These are phyloP conservation scores for Hexactinellida sp. DNA, from an alignment of 37 sponge, comb jelly and placozoan species.

Conservation along the genomic window DNA sequence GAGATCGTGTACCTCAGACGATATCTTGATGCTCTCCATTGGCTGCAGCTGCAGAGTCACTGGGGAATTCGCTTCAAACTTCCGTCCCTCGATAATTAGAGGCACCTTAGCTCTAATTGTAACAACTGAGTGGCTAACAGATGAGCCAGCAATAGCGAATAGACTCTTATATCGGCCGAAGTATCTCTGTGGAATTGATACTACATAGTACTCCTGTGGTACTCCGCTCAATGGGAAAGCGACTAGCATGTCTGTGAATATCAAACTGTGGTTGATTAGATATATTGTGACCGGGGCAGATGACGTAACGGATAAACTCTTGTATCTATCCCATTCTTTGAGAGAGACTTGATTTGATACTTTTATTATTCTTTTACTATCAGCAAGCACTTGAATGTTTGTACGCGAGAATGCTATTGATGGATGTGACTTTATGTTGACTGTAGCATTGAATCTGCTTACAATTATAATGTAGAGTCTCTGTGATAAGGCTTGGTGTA, in stretches of 20 bases:
- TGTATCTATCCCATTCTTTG: constrained; percentile 5
- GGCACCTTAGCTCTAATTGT: neutral
- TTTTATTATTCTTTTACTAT: neutral
- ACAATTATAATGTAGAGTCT: neutral
- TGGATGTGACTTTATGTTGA: constrained; percentile 12
- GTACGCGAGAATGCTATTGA: neutral
- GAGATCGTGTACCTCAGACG: neutral
- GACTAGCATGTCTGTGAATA: constrained; percentile 4
- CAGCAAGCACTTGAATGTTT: neutral
- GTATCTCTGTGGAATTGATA: neutral
- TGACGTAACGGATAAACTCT: neutral
- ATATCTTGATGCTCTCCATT: constrained; percentile 17
- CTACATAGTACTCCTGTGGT: neutral
- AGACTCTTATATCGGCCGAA: neutral
- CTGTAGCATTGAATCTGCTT: neutral
- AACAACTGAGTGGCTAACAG: neutral
- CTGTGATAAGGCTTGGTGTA: constrained; percentile 9
- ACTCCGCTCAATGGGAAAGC: neutral
- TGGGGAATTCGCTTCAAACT: neutral
- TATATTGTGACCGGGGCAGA: neutral
- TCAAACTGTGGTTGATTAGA: neutral
- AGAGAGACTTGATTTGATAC: neutral
- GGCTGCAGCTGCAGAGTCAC: neutral
- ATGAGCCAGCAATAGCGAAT: neutral
- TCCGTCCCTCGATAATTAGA: neutral